Evolutionary conservation across 2,888 invertebrate genomes (phyloP), one percentile per base, ranked within the genome.

Genomic region (Cosmorhoe ocellata): DNA sequence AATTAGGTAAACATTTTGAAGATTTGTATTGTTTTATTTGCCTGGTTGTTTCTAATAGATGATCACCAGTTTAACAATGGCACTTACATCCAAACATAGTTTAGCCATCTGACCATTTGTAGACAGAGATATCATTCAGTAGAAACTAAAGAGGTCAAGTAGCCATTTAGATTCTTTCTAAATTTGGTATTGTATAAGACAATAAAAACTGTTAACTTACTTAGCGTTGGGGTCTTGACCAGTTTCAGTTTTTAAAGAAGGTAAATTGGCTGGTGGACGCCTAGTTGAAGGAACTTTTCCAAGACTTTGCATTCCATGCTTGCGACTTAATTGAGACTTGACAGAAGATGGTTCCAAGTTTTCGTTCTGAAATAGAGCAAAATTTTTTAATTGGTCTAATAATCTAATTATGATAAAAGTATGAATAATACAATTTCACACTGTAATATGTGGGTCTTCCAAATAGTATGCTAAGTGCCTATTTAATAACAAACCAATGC

Each of bases 231-330:
- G 74, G 69, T 91, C 91, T 75, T 86, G 89, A 70, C 91, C 91
- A 74, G 91, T 92, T 93, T 99, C 99, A 86, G 98, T 97, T 93
- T 98, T 99, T 92, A 99, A 92, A 93, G 99, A 99, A 85, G 99
- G 99, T 91, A 99, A 93, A 93, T 99, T 98, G 84, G 97, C 98
- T 89, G 99, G 99, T 92, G 99, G 98, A 89, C 99, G 96, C 92
- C 99, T 96, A 86, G 97, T 97, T 91, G 96, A 96, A 89, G 97
- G 97, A 91, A 99, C 97, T 94, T 99, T 99, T 92, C 99, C 99
- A 95, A 99, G 95, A 92, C 96, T 96, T 96, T 99, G 99, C 96
- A 99, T 97, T 94, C 99, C 99, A 98, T 99, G 98, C 94, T 98
- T 98, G 91, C 97, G 97, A 85, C 95, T 95, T 91, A 95, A 93